These are phyloP conservation scores for Pipra filicauda DNA, from an alignment of 2,113 vertebrate species.

Conservation along the genomic window DNA sequence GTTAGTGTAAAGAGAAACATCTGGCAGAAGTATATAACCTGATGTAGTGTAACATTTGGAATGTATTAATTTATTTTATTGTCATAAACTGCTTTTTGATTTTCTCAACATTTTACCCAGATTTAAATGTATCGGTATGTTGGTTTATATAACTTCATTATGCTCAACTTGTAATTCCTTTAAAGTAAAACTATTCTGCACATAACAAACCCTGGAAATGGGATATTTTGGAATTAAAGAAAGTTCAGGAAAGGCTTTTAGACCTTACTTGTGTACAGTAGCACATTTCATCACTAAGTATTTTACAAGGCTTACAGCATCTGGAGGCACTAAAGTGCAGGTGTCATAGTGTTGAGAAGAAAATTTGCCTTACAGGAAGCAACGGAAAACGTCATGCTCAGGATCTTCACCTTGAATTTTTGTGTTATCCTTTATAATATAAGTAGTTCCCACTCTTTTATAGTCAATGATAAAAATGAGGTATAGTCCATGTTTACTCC, in stretches of 20 bases:
- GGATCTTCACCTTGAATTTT: neutral
- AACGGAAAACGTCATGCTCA: neutral
- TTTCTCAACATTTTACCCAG: conserved; percentile 44
- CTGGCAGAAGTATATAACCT: conserved; percentile 67
- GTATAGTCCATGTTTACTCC: neutral
- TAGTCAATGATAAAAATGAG: neutral
- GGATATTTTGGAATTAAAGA: neutral
- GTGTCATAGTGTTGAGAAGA: neutral
- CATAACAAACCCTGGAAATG: neutral
- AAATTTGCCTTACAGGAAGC: neutral
- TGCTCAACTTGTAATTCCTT: conserved; percentile 27
- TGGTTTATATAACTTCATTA: conserved; percentile 20
- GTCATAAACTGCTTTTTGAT: conserved; percentile 49
- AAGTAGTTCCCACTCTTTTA: neutral
- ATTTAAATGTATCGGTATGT: conserved; percentile 39
- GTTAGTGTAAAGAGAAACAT: conserved; percentile 71
- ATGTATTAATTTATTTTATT: conserved; percentile 64
- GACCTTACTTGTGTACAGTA: neutral
- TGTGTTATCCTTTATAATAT: neutral
- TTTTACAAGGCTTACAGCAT: neutral
- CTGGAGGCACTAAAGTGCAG: neutral
- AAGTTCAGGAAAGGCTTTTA: neutral
- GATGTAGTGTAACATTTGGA: conserved; percentile 63
- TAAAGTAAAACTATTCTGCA: neutral
- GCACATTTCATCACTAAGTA: neutral